These are phyloP conservation scores for Lytechinus variegatus DNA, from an alignment of 35 echinoderm and acorn worm genomes.

Conservation along the genomic window DNA sequence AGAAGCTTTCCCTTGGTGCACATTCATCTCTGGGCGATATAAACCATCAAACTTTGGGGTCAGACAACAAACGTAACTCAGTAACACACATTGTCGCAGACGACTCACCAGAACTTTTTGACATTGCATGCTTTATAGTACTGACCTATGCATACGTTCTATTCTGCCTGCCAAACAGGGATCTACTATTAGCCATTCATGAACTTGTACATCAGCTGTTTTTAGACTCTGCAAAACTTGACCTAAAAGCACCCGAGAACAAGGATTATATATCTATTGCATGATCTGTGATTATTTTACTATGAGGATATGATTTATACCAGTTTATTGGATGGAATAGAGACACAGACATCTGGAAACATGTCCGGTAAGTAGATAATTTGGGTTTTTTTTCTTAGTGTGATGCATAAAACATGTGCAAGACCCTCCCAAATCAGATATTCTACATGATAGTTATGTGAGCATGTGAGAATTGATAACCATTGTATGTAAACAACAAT, in stretches of 20 bases:
- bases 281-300: neutral
- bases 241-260: neutral
- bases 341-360: neutral
- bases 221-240: neutral
- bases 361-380: neutral
- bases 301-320: constrained; percentile 6
- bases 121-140: neutral
- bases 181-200: neutral
- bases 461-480: neutral
- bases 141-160: neutral
- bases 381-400: neutral
- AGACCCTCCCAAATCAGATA: neutral
- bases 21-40: neutral
- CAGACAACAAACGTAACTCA: neutral
- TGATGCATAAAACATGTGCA: neutral
- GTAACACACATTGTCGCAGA: neutral
- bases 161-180: neutral
- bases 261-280: neutral
- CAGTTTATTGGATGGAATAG: constrained; percentile 3
- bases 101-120: neutral
- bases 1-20: neutral
- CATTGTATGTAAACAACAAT: too few species aligned
- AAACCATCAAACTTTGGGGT: constrained; percentile 11
- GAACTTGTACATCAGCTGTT: neutral
- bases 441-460: neutral